Evolutionary conservation across 2,888 invertebrate species (phyloP), one percentile per base, ranked within the genome.

Genomic region (Strigamia transsilvanica): DNA sequence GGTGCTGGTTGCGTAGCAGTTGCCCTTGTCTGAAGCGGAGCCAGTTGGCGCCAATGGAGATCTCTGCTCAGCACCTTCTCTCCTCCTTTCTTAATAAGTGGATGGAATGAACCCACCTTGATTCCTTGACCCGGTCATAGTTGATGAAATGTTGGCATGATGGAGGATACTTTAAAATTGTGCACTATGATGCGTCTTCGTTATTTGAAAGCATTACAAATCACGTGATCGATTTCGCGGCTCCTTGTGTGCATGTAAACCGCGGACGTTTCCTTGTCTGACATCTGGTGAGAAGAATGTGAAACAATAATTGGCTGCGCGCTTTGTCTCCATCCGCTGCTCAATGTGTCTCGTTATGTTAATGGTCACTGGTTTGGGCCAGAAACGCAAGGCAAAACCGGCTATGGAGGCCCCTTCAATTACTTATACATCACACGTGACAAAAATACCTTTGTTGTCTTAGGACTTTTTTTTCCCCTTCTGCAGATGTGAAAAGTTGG

Each of bases 231-330:
- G 79, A 42, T 38, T 38, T 79, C 79, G 79, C 42, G 79, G 79
- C 79, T 79, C 79, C 79, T 79, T 42, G 34, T 42, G 79, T 42
- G 38, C 79, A 79, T 42, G 41, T 42, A 56, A 80, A 80, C 42
- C 51, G 18, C 56, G 56, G 32, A 32, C 80, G 80, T 80, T 80
- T 51, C 80, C 80, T 80, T 51, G 80, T 51, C 80, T 80, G 80
- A 80, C 80, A 80, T 80, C 80, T 80, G 80, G 80, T 23, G 80
- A 80, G 80, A 56, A 56, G 80, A 80, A 80, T 42, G 80, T 46
- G 80, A 80, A 80, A 80, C 80, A 80, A 46, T 32, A 80, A 51
- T 42, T 51, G 80, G 79, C 38, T 38, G 23, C 79, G 79, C 41
- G 38, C 79, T 38, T 42, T 38, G 79, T 42, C 38, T 79, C 42